Base-by-base conservation (phyloP, 30 jellyfish, hydroid and myxozoan genomes). In the Hydractinia symbiolongicarpus region DNA sequence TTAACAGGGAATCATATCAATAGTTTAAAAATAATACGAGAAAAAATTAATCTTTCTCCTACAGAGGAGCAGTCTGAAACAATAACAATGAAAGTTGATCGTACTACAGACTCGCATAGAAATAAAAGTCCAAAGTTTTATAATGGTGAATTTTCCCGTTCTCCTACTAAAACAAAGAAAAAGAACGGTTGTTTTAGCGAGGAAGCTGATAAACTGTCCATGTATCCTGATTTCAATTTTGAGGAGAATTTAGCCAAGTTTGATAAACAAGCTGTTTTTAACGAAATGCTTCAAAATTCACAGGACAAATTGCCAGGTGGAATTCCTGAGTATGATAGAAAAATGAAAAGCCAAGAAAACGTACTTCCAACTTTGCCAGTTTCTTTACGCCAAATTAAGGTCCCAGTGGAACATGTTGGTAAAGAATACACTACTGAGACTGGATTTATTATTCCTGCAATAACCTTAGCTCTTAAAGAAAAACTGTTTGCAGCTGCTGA, bases 381-480 rank as follows among this genome's bases (percentile, higher is more conserved):
- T 10, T 84, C 95, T 49, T 81, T 90, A 66, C 72, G 97, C 49
- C 95, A 86, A 50, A 90, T 90, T 30, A 62, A 83, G 66, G 94
- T 84, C 6, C 96, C 96, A 58, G 52, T 83, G 60, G 96, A 89
- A 70, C 96, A 89, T 75, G 91, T 78, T 53, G 96, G 96, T 4
- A 89, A 89, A 64, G 96, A 89, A 58, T 89, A 83, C 85, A 64
- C 96, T 15, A 89, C 96, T 5, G 96, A 89, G 50, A 82, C 57
- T 79, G 96, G 96, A 44, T 89, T 83, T 66, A 79, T 89, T 53
- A 87, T 89, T 53, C 96, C 96, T 55, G 87, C 96, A 44, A 84
- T 89, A 9, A 83, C 96, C 9, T 81, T 86, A 56, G 90, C 89
- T 53, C 61, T 89, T 77, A 86, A 89, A 64, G 55, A 73, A 73